Evolutionary conservation across 2,888 invertebrate species (phyloP), one percentile per base, ranked within the genome.

Genomic region (Tetramorium bicarinatum): DNA sequence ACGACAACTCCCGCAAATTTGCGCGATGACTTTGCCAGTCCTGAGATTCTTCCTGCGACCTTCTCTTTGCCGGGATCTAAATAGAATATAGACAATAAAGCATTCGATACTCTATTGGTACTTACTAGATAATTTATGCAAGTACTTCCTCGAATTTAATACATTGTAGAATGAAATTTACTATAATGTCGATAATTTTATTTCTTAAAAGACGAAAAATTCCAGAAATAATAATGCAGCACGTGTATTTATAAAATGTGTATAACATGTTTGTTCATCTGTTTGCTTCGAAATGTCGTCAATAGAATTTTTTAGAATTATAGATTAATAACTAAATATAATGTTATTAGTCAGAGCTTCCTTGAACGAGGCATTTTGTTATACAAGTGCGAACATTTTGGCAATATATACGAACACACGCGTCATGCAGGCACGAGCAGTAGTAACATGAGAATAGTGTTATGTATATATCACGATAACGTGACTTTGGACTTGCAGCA

Each of bases 1-100:
- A 99, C 97, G 83, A 99, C 96, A 86, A 98, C 96, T 2, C 98
- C 98, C 38, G 97, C 95, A 91, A 96, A 96, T 91, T 96, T 96
- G 15, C 95, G 95, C 83, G 95, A 94, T 52, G 95, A 91, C 67
- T 94, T 95, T 44, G 91, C 87, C 11, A 88, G 95, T 76, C 95
- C 96, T 89, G 95, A 95, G 84, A 95, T 95, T 92, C 96, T 95
- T 81, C 95, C 95, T 61, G 75, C 87, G 41, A 91, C 87, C 77
- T 93, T 95, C 34, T 96, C 95, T 82, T 92, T 92, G 91, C 95
- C 95, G 56, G 95, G 94, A 88, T 95, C 96, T 96, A 95, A 38
- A 95, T 95, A 88, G 93, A 94, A 84, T 77, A 69, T 41, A 72
- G 6, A 18, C 2, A 59, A 72, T 47, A 0, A n/a, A 18, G 29